Evolutionary conservation across 2,113 vertebrate species (phyloP).

Genomic region (Salvelinus namaycush): DNA sequence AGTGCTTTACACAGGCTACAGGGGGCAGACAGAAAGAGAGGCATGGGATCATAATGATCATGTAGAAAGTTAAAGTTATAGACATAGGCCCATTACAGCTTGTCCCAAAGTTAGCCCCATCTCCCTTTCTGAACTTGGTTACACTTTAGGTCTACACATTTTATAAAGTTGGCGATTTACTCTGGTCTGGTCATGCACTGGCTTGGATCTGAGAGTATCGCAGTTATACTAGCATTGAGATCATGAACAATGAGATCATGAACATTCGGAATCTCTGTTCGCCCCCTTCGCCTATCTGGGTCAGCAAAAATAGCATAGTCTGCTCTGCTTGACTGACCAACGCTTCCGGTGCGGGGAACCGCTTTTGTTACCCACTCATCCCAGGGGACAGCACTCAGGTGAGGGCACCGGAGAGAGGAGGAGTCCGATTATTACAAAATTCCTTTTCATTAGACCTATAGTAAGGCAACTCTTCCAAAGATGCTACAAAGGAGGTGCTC

Average conservation of each 20-base stretch:
- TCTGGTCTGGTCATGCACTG: no score
- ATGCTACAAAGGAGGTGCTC: background rate
- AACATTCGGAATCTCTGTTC: no score
- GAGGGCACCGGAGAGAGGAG: background rate
- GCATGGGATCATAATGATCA: no score
- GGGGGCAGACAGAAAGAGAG: background rate
- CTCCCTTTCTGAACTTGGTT: no score
- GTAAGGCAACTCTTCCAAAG: background rate
- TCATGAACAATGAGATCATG: no score
- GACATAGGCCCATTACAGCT: no score
- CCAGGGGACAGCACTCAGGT: background rate
- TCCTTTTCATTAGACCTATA: background rate
- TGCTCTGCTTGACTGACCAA: background rate
- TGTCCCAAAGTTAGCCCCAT: no score
- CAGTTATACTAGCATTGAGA: no score
- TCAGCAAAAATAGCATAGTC: conserved; percentile 6
- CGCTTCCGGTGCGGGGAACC: background rate
- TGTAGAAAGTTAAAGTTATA: no score
- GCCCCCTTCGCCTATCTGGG: background rate
- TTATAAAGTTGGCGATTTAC: no score
- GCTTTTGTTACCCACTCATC: background rate
- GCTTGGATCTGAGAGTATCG: no score
- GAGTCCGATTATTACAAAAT: background rate
- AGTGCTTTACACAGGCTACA: background rate
- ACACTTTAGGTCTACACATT: no score